These are phyloP conservation scores for Diglossa brunneiventris DNA, from an alignment of 2,113 vertebrate species.

Conservation along the genomic window DNA sequence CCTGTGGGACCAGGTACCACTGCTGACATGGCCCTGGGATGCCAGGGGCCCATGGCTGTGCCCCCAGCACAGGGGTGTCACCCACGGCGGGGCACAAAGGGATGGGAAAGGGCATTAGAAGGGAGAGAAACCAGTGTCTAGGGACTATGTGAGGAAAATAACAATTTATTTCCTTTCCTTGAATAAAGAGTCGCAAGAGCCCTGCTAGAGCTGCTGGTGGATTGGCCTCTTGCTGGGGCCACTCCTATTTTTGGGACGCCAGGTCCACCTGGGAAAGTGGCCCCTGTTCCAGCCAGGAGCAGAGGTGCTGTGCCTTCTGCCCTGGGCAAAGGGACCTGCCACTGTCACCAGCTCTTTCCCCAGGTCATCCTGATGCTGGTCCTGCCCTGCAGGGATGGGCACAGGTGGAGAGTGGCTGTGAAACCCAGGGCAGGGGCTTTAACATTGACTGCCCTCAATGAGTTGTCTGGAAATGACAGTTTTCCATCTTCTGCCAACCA, in stretches of 20 bases:
- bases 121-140: neutral
- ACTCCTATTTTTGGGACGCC: neutral
- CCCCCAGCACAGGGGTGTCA: neutral
- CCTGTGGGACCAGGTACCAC: no score
- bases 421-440: neutral
- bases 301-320: neutral
- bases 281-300: neutral
- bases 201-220: neutral
- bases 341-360: neutral
- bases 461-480: neutral
- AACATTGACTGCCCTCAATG: neutral
- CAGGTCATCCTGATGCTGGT: no score
- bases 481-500: neutral
- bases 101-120: neutral
- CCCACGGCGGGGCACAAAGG: neutral
- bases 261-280: accelerated
- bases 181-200: neutral
- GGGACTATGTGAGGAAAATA: neutral
- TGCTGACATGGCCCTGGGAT: neutral
- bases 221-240: neutral
- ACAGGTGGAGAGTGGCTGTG: no score
- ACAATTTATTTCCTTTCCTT: neutral
- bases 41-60: neutral
- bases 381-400: neutral
- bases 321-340: neutral